These are phyloP conservation scores for Motacilla tschutschensis DNA, from an alignment of 2,113 vertebrate species.

Conservation along the genomic window DNA sequence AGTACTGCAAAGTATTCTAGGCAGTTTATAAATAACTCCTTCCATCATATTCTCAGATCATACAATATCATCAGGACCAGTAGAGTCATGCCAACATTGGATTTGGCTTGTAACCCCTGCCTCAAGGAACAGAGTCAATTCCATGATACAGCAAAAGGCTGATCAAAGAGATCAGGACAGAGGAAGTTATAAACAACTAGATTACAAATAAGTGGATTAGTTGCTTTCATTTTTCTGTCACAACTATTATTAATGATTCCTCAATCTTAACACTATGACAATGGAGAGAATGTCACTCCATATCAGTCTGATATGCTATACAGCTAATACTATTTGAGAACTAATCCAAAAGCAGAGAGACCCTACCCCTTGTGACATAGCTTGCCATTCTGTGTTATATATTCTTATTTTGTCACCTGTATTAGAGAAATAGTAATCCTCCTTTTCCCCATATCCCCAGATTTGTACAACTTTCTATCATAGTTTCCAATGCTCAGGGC, in stretches of 20 bases:
- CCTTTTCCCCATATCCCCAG: background rate
- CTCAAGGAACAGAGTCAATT: background rate
- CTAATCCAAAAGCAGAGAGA: background rate
- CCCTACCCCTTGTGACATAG: background rate
- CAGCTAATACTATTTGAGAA: background rate
- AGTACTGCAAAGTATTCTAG: background rate
- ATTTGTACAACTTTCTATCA: background rate
- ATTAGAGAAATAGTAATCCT: background rate
- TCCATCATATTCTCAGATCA: background rate
- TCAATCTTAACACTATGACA: background rate
- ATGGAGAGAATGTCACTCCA: background rate
- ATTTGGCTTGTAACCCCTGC: background rate
- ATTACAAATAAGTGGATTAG: background rate
- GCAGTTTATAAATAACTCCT: background rate
- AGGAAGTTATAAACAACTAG: background rate
- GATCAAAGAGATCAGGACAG: background rate
- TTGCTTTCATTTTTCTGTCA: background rate
- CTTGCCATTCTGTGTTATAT: background rate
- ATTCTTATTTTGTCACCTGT: background rate
- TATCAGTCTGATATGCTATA: background rate
- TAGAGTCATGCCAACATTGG: background rate
- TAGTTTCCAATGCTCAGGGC: background rate
- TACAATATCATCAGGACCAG: background rate
- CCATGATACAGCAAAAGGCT: background rate
- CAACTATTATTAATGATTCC: background rate